phyloP scores from a whole-genome alignment of 1,140 invertebrate species.

The Bombus superbus region DNA sequence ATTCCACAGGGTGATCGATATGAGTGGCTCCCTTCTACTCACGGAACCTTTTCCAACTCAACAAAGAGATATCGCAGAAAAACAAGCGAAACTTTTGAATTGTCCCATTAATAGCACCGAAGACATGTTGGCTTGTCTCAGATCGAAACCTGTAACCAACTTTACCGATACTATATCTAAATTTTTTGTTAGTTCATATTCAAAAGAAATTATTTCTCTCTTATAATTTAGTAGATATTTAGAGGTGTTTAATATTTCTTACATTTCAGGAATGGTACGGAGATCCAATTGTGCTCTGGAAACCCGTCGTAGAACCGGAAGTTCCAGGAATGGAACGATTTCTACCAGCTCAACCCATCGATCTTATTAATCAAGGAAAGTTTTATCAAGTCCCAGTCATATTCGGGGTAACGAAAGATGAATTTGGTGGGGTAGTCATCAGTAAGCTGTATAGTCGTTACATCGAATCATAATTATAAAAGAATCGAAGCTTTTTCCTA shows the following conservation, averaged over 20 bases:
- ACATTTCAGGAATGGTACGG: conserved; percentile 82
- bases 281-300: conserved; percentile 86
- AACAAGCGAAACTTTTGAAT: conserved; percentile 86
- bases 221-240: neutral
- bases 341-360: conserved; percentile 84
- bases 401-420: conserved; percentile 86
- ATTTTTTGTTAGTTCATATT: conserved; percentile 66
- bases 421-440: conserved; percentile 83
- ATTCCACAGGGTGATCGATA: conserved; percentile 88
- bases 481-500: too few species aligned
- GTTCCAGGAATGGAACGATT: conserved; percentile 87
- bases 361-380: conserved; percentile 84
- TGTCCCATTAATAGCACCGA: conserved; percentile 85
- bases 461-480: neutral
- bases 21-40: conserved; percentile 85
- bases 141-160: conserved; percentile 78
- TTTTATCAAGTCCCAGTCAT: conserved; percentile 87
- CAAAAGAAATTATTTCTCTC: neutral
- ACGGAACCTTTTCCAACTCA: conserved; percentile 80
- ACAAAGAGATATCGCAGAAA: conserved; percentile 85
- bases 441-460: conserved; percentile 43
- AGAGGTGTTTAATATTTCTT: neutral
- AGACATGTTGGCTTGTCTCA: conserved; percentile 86
- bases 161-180: conserved; percentile 61
- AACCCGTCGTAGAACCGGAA: conserved; percentile 87